Evolutionary conservation across 2,888 invertebrate genomes (phyloP).

Genomic region (Aporophyla nigra): DNA sequence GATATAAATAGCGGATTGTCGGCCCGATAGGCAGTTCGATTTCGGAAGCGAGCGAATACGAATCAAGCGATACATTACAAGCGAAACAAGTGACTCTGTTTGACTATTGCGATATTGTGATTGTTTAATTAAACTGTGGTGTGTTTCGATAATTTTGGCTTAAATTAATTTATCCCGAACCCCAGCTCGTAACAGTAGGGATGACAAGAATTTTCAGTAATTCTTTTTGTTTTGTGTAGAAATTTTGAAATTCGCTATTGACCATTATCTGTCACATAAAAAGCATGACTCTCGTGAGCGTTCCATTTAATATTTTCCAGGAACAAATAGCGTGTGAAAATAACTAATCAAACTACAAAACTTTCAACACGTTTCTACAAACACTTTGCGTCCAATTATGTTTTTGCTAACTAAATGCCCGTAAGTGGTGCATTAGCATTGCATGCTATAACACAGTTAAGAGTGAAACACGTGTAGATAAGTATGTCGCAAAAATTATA

Average conservation of each 20-base stretch:
- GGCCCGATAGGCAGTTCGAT: no score
- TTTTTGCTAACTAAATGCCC: constrained; percentile 32
- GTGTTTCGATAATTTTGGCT: no score
- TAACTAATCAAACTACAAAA: constrained; percentile 34
- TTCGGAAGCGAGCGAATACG: no score
- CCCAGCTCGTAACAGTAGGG: no score
- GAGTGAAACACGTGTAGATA: neutral
- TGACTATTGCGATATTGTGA: no score
- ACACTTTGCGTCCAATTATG: constrained; percentile 28
- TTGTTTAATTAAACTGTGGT: no score
- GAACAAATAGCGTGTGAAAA: constrained; percentile 17
- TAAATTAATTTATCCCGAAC: no score
- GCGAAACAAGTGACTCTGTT: no score
- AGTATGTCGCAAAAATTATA: constrained; percentile 9
- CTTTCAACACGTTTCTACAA: constrained; percentile 41
- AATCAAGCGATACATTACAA: no score
- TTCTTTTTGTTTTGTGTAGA: neutral
- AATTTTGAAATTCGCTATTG: neutral
- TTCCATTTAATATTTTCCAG: constrained; percentile 24
- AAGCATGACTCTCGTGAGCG: neutral
- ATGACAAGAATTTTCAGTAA: neutral
- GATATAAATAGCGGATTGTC: no score
- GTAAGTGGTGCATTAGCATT: constrained; percentile 31
- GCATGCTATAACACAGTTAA: constrained; percentile 50
- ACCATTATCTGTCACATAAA: neutral